A percentile compares a stretch with the other conserved stretches of the same genome.
Evolutionary conservation across 2,888 invertebrate genomes (phyloP).

Genomic region (Lycophotia porphyrea): DNA sequence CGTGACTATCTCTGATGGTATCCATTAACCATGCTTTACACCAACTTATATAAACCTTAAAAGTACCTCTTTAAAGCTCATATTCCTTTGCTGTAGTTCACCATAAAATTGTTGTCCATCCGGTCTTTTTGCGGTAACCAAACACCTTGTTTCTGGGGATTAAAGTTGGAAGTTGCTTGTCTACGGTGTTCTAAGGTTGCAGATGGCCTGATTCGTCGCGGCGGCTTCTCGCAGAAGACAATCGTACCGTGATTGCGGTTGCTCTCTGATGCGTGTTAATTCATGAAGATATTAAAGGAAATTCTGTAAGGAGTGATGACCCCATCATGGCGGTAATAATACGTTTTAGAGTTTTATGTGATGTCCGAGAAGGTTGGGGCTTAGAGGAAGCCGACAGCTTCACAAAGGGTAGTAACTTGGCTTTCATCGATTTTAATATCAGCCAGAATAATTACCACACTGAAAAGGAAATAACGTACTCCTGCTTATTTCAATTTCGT

Average conservation of each 20-base stretch:
- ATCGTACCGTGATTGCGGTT: conserved; percentile 76
- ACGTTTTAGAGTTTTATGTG: conserved; percentile 48
- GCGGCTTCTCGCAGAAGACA: conserved; percentile 74
- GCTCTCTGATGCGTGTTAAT: conserved; percentile 74
- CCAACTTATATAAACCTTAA: conserved; percentile 43
- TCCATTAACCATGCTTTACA: conserved; percentile 58
- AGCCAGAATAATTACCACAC: not conserved
- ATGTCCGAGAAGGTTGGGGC: conserved; percentile 20
- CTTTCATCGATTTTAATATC: not conserved
- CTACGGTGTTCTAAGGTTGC: conserved; percentile 17
- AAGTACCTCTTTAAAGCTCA: conserved; percentile 2
- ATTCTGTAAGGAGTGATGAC: conserved; percentile 66
- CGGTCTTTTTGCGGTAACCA: conserved; percentile 29
- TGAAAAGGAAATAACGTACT: not conserved
- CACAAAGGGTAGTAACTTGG: not conserved
- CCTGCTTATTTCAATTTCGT: not conserved
- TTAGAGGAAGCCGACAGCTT: conserved; percentile 15
- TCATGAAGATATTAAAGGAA: conserved; percentile 69
- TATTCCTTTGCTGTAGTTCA: conserved; percentile 28
- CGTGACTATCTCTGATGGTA: conserved; percentile 73
- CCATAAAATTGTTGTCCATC: conserved; percentile 38
- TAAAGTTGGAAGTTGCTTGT: conserved; percentile 47
- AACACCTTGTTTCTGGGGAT: conserved; percentile 7
- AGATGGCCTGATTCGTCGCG: conserved; percentile 72
- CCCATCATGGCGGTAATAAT: conserved; percentile 45